Evolutionary conservation across 2,113 vertebrate species (phyloP).

Genomic region (Atractosteus spatula): DNA sequence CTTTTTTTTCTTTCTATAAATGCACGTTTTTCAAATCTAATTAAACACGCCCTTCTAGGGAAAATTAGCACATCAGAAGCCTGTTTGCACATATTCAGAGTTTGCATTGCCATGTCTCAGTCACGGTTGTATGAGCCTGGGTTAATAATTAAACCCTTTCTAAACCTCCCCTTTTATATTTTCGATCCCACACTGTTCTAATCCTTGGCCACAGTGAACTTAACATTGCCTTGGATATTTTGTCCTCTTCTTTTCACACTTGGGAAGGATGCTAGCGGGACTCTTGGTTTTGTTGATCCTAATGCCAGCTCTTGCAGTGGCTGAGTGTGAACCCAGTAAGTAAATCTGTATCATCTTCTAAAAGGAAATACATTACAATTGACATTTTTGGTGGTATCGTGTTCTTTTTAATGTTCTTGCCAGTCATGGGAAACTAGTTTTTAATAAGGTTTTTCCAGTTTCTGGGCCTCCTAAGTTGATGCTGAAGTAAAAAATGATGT

Average conservation of each 20-base stretch:
- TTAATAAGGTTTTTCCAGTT: too few relatives aligned
- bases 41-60: neutral
- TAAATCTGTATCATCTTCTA: neutral
- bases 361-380: neutral
- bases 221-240: constrained; percentile 48
- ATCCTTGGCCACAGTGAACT: constrained; percentile 58
- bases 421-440: too few relatives aligned
- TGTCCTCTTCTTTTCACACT: constrained; percentile 33
- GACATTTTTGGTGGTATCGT: neutral
- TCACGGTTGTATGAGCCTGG: constrained; percentile 20
- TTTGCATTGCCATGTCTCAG: neutral
- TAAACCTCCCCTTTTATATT: constrained; percentile 1
- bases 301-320: constrained; percentile 36
- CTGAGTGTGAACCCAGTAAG: constrained; percentile 69
- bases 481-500: too few relatives aligned
- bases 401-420: too few relatives aligned
- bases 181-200: constrained; percentile 40
- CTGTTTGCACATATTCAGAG: neutral
- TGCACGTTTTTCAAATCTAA: neutral
- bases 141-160: constrained; percentile 58
- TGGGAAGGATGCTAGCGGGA: constrained; percentile 59
- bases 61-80: neutral
- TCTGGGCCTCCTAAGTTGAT: too few relatives aligned
- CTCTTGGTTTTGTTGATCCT: constrained; percentile 55
- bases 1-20: neutral